phyloP scores from a whole-genome alignment of 2,888 invertebrate genomes.

The Stenodema calcarata region DNA sequence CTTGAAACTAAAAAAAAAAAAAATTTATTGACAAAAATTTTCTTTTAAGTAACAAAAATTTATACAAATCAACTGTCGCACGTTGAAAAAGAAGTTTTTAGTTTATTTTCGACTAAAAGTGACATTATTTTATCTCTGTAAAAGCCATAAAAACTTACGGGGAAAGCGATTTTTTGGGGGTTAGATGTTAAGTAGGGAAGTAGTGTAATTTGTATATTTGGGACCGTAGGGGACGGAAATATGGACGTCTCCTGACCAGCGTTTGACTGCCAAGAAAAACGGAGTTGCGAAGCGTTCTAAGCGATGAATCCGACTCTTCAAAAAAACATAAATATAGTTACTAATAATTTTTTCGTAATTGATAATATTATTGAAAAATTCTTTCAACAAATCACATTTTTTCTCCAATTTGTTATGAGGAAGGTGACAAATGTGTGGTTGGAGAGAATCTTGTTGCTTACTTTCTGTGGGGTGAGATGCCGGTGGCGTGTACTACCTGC shows the following conservation, averaged over 20 bases:
- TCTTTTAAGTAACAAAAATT: background rate
- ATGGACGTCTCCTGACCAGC: slow-evolving; percentile 50
- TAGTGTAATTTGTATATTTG: slow-evolving; percentile 52
- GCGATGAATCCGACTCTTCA: slow-evolving; percentile 54
- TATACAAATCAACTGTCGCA: background rate
- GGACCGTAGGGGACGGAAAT: slow-evolving; percentile 46
- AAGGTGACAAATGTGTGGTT: background rate
- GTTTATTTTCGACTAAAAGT: background rate
- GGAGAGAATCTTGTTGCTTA: background rate
- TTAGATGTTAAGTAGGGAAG: slow-evolving; percentile 50
- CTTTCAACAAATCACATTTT: background rate
- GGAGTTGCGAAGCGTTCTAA: slow-evolving; percentile 54
- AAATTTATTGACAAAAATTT: background rate
- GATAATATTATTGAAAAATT: background rate
- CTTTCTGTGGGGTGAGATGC: background rate
- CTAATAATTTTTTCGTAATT: slow-evolving; percentile 25
- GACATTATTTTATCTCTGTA: background rate
- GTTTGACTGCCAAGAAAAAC: slow-evolving; percentile 53
- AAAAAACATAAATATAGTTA: slow-evolving; percentile 36
- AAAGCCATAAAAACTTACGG: background rate
- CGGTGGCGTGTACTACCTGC: background rate
- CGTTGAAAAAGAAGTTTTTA: background rate
- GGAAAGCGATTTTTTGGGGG: slow-evolving; percentile 17
- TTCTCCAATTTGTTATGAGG: background rate
- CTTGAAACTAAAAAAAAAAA: slow-evolving; percentile 9